These are phyloP conservation scores for Petromus typicus DNA, from an alignment of 2,113 vertebrate species.

Conservation along the genomic window DNA sequence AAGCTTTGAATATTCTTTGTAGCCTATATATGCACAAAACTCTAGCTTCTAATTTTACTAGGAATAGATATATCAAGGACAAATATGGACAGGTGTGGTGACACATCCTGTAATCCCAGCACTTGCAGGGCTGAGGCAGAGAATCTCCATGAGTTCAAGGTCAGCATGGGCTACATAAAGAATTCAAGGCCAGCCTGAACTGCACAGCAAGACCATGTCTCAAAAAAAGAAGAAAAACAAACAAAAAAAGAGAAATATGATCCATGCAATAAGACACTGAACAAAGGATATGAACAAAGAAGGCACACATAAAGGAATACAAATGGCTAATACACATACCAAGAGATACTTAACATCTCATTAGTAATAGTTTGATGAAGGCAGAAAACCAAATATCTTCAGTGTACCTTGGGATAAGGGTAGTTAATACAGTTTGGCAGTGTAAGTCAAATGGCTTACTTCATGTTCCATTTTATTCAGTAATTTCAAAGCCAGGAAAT, in stretches of 20 bases:
- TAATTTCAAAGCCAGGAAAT: background rate
- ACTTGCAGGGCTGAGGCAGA: background rate
- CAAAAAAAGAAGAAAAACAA: no score
- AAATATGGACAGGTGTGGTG: background rate
- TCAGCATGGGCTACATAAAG: background rate
- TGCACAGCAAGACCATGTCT: background rate
- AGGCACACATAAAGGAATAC: background rate
- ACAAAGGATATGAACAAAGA: background rate
- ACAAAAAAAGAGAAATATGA: background rate
- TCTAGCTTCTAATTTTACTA: conserved; percentile 20
- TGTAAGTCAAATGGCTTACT: background rate
- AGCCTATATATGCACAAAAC: background rate
- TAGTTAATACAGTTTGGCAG: background rate
- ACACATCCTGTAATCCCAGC: background rate
- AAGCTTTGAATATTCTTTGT: background rate
- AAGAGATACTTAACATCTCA: background rate
- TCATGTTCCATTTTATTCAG: background rate
- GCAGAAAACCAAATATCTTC: background rate
- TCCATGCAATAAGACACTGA: background rate
- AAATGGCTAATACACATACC: background rate
- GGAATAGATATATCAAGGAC: background rate
- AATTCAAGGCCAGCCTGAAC: no score
- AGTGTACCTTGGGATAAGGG: background rate
- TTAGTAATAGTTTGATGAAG: background rate
- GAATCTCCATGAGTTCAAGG: background rate